Evolutionary conservation across 2,888 invertebrate genomes (phyloP).

Genomic region (Lithophane semibrunnea): DNA sequence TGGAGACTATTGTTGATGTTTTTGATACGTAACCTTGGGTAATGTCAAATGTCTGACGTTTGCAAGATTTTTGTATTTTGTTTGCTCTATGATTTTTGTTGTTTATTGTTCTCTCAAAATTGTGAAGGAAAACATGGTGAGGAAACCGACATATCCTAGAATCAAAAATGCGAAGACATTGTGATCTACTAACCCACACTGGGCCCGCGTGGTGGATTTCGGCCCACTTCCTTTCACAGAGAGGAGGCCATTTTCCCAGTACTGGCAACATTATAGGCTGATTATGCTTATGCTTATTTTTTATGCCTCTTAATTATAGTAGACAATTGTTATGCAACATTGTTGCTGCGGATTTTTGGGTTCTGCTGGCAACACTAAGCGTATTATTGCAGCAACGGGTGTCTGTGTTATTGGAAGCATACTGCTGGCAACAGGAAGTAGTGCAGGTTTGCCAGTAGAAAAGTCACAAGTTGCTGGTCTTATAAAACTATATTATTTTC

Average conservation of each 20-base stretch:
- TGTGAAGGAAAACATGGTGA: too few relatives aligned
- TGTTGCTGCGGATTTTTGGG: neutral
- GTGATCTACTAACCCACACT: too few relatives aligned
- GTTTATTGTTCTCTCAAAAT: neutral
- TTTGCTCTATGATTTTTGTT: neutral
- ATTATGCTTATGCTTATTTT: neutral
- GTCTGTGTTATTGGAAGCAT: too few relatives aligned
- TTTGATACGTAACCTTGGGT: conserved; percentile 4
- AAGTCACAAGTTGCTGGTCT: neutral
- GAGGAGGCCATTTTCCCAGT: neutral
- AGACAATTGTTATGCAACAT: neutral
- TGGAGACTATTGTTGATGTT: conserved; percentile 59
- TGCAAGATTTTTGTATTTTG: neutral
- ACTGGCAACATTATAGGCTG: neutral
- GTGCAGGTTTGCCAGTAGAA: neutral
- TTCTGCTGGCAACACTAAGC: neutral
- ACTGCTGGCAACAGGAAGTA: neutral
- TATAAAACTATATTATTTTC: neutral
- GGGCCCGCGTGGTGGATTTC: neutral
- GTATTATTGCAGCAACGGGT: neutral
- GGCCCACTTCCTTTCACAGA: neutral
- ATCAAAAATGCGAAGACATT: neutral
- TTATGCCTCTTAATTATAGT: neutral
- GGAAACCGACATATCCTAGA: too few relatives aligned
- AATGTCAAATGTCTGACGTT: conserved; percentile 6